Evolutionary conservation across 2,888 invertebrate species (phyloP).

Genomic region (Dichetophora obliterata): DNA sequence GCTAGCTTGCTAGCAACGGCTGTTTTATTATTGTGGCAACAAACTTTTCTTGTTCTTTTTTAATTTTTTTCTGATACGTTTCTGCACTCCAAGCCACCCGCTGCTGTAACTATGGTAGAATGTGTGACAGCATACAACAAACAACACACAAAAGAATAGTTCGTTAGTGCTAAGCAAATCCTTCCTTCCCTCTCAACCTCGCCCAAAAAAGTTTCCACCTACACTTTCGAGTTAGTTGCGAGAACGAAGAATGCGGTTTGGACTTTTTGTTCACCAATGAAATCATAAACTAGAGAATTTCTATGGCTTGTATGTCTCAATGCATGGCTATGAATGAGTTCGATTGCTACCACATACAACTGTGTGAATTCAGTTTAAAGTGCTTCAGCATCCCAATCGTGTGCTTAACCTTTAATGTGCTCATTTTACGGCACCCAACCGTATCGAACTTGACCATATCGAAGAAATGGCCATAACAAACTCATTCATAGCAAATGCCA

Average conservation of each 20-base stretch:
- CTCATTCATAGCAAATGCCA: not conserved
- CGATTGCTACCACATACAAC: too few relatives aligned
- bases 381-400: not conserved
- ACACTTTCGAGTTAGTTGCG: too few relatives aligned
- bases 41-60: conserved; percentile 15
- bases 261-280: conserved; percentile 14
- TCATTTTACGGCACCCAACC: not conserved
- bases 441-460: conserved; percentile 1
- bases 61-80: conserved; percentile 26
- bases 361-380: not conserved
- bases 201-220: too few relatives aligned
- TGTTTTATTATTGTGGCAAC: conserved; percentile 27
- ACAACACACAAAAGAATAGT: conserved; percentile 27
- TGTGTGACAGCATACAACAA: not conserved
- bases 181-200: not conserved
- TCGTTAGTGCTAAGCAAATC: conserved; percentile 25
- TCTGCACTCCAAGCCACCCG: not conserved
- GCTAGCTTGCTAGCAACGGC: not conserved
- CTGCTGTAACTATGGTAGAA: not conserved
- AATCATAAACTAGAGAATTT: conserved; percentile 7
- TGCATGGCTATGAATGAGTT: not conserved
- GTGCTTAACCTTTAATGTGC: conserved; percentile 31
- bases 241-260: not conserved
- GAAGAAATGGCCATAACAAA: not conserved
- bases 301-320: not conserved